Conservation (phyloP, 2,888 invertebrate genomes). For the Mythimna pallens region DNA sequence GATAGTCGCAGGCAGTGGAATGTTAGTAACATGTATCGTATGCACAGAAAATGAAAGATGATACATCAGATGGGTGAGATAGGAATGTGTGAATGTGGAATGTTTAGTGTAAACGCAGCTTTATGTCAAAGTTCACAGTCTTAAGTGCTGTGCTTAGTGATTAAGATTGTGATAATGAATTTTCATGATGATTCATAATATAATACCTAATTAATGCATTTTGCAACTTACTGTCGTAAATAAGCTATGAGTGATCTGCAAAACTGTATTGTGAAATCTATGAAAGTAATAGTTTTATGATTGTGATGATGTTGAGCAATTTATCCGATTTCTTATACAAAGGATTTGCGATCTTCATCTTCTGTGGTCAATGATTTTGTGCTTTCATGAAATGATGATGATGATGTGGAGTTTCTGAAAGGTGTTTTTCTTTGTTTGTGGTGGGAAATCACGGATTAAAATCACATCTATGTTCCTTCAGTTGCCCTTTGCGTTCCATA, state of each 20-base stretch:
- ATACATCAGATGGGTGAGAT: slow-evolving; percentile 43
- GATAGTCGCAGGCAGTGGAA: slow-evolving; percentile 55
- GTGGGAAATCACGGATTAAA: too few species aligned
- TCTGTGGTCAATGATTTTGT: slow-evolving; percentile 6
- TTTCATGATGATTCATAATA: slow-evolving; percentile 1
- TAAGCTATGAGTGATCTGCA: slow-evolving; percentile 17
- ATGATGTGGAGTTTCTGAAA: not conserved
- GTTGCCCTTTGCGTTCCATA: too few species aligned
- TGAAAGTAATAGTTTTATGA: slow-evolving; percentile 28
- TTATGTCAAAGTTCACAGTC: slow-evolving; percentile 56
- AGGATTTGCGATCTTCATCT: not conserved
- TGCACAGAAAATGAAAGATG: slow-evolving; percentile 56
- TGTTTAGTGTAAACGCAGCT: slow-evolving; percentile 45
- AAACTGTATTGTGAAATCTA: slow-evolving; percentile 31
- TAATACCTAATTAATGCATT: not conserved
- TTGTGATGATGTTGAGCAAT: slow-evolving; percentile 7
- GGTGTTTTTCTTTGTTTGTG: not conserved
- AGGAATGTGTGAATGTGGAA: slow-evolving; percentile 51
- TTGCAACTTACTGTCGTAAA: slow-evolving; percentile 13
- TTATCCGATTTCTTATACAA: not conserved
- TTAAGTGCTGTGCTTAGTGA: slow-evolving; percentile 33
- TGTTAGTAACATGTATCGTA: slow-evolving; percentile 50
- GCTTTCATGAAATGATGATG: slow-evolving; percentile 9
- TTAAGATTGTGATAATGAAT: slow-evolving; percentile 5
- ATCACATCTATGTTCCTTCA: too few species aligned